Percentiles rank a stretch among this genome's conserved stretches.
Conservation (phyloP, 1,140 invertebrate genomes). For the Dendrolimus punctatus region DNA sequence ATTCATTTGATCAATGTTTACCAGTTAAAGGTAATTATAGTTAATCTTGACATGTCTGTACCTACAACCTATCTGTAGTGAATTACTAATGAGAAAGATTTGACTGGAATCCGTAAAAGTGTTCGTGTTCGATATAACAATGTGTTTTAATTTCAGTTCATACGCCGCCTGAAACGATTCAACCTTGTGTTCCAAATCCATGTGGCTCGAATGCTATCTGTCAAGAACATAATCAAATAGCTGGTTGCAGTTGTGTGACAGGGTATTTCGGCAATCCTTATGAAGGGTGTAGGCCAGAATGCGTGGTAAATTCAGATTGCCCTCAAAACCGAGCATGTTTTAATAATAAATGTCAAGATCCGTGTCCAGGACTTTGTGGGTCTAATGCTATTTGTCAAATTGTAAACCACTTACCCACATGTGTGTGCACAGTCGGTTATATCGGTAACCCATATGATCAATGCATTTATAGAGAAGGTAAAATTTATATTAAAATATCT, state of each 20-base stretch:
- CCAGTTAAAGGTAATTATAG: conserved; percentile 34
- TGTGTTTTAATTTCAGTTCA: conserved; percentile 30
- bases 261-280: conserved; percentile 84
- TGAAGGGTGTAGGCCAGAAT: conserved; percentile 82
- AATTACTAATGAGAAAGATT: too few species aligned
- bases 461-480: conserved; percentile 74
- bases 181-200: conserved; percentile 61
- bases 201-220: conserved; percentile 85
- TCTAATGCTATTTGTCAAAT: conserved; percentile 81
- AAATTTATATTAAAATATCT: conserved; percentile 12
- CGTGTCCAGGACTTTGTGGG: conserved; percentile 83
- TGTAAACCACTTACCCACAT: conserved; percentile 82
- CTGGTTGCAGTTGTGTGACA: conserved; percentile 79
- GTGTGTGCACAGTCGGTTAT: conserved; percentile 76
- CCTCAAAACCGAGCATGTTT: conserved; percentile 78
- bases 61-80: too few species aligned
- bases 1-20: conserved; percentile 77
- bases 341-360: conserved; percentile 83
- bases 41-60: neutral
- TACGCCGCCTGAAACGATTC: conserved; percentile 20
- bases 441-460: conserved; percentile 79
- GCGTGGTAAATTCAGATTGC: conserved; percentile 82
- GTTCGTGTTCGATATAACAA: conserved; percentile 2
- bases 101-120: too few species aligned
- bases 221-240: conserved; percentile 75